Percentiles rank a stretch among this genome's conserved stretches.
Conservation (phyloP, 2,797 vertebrate genomes). For the Danio jaintianensis region DNA sequence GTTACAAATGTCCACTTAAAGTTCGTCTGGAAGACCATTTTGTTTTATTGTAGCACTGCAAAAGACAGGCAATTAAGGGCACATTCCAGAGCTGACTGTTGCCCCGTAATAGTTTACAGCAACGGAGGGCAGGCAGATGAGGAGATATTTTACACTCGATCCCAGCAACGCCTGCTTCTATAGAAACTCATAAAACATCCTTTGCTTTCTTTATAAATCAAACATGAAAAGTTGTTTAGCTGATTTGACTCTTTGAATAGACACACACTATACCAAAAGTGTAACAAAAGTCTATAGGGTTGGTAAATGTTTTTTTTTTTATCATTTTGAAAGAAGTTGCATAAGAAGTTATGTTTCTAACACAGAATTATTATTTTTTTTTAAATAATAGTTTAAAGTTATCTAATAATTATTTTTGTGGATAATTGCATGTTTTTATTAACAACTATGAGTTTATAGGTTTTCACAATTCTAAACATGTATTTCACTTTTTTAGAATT, state of each 20-base stretch:
- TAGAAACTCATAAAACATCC: conserved; percentile 28
- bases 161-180: conserved; percentile 47
- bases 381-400: too few species aligned
- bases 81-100: conserved; percentile 76
- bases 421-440: too few species aligned
- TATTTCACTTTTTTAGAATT: too few species aligned
- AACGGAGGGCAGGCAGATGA: conserved; percentile 60
- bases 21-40: conserved; percentile 66
- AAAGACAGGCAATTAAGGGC: conserved; percentile 73
- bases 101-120: conserved; percentile 73
- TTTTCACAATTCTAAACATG: too few species aligned
- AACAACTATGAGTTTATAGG: too few species aligned
- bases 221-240: conserved; percentile 18
- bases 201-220: conserved; percentile 45
- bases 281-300: not conserved
- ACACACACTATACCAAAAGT: too few species aligned
- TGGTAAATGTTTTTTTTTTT: too few species aligned
- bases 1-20: conserved; percentile 62
- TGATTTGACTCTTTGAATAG: not conserved
- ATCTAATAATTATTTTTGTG: too few species aligned
- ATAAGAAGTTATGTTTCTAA: too few species aligned
- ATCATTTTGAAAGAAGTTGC: too few species aligned
- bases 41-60: conserved; percentile 75
- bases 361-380: too few species aligned
- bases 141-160: conserved; percentile 59